Conservation (phyloP, 2,113 vertebrate species). For the Aptenodytes patagonicus region DNA sequence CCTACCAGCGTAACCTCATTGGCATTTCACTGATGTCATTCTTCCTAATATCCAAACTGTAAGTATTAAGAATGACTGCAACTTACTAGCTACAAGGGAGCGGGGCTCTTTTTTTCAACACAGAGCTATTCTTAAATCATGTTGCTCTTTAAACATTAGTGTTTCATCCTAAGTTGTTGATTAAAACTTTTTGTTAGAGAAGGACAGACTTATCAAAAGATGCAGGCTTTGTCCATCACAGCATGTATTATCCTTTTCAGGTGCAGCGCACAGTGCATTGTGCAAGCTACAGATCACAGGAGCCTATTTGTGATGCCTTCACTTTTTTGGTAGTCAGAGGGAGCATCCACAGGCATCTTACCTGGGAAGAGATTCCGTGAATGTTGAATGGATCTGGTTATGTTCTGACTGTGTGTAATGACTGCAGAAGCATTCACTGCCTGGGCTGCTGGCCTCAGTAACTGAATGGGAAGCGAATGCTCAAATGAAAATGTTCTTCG, state of each 20-base stretch:
- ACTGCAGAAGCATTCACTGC: background rate
- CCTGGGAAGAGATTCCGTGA: background rate
- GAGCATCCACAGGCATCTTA: background rate
- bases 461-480: background rate
- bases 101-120: background rate
- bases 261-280: fast-evolving
- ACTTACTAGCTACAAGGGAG: background rate
- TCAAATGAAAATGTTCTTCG: background rate
- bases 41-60: background rate
- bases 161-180: background rate
- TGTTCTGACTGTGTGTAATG: background rate
- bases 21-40: slow-evolving; percentile 19
- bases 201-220: background rate
- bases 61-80: background rate
- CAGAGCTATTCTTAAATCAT: background rate
- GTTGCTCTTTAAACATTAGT: background rate
- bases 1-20: background rate
- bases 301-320: background rate
- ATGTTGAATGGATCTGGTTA: background rate
- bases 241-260: background rate
- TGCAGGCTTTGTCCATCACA: background rate
- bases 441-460: background rate
- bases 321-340: background rate
- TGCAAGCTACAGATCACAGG: background rate
- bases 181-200: background rate